These are phyloP conservation scores for Pasiphila rectangulata DNA, from an alignment of 2,888 invertebrate species.

Conservation along the genomic window DNA sequence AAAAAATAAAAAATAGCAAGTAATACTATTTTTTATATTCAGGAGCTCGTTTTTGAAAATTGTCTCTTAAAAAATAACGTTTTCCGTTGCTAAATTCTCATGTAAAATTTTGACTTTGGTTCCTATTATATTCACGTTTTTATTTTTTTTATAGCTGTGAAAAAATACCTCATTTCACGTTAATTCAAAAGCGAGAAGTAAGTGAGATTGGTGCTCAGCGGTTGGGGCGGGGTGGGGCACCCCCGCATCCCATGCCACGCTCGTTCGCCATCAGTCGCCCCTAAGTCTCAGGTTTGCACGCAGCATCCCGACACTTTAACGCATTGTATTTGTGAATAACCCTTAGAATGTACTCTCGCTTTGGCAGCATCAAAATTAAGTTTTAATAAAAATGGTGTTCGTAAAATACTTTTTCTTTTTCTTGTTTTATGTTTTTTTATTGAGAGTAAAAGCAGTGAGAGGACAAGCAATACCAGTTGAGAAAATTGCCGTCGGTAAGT, in stretches of 20 bases:
- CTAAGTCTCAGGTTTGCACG: slow-evolving; percentile 76
- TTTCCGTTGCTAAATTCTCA: too few species aligned
- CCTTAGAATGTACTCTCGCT: neutral
- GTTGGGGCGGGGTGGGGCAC: slow-evolving; percentile 43
- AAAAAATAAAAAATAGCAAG: too few species aligned
- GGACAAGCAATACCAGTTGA: slow-evolving; percentile 68
- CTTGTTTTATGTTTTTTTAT: slow-evolving; percentile 57
- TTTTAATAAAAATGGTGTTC: slow-evolving; percentile 45
- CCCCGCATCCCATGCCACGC: slow-evolving; percentile 62
- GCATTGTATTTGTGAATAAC: slow-evolving; percentile 30
- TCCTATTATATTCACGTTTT: too few species aligned
- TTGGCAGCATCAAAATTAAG: neutral
- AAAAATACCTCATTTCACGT: too few species aligned
- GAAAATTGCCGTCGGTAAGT: slow-evolving; percentile 76
- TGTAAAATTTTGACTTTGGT: too few species aligned
- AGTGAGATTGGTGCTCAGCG: slow-evolving; percentile 42
- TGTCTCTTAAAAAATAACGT: too few species aligned
- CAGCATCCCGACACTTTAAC: slow-evolving; percentile 66
- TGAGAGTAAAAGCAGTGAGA: slow-evolving; percentile 50
- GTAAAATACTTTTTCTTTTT: slow-evolving; percentile 36
- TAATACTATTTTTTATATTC: too few species aligned
- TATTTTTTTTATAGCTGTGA: too few species aligned
- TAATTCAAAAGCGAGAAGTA: too few species aligned
- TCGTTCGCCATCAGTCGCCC: slow-evolving; percentile 71
- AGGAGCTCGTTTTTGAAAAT: too few species aligned